Evolutionary conservation across 2,888 invertebrate species (phyloP).

Genomic region (Phyllotreta cruciferae): DNA sequence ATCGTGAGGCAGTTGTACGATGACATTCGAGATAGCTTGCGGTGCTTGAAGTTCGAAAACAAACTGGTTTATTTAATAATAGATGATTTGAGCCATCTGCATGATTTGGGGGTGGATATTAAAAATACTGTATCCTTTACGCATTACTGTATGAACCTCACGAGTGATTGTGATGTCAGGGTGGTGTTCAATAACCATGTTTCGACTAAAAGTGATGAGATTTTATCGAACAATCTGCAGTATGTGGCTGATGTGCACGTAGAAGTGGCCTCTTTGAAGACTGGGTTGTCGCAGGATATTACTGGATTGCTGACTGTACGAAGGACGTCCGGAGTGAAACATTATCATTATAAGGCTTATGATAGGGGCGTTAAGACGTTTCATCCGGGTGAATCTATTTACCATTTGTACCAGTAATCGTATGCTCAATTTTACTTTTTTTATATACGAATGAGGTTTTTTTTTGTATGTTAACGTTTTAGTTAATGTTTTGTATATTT

Average conservation of each 20-base stretch:
- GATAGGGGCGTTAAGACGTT: slow-evolving; percentile 79
- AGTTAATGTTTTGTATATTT: too few relatives aligned
- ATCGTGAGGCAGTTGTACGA: slow-evolving; percentile 62
- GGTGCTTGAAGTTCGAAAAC: slow-evolving; percentile 33
- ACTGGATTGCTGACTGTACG: slow-evolving; percentile 72
- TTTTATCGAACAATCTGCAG: slow-evolving; percentile 67
- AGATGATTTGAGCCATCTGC: slow-evolving; percentile 76
- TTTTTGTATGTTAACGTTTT: too few relatives aligned
- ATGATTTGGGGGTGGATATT: slow-evolving; percentile 68
- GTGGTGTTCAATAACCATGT: slow-evolving; percentile 68
- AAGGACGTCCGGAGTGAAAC: slow-evolving; percentile 60
- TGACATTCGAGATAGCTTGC: slow-evolving; percentile 52
- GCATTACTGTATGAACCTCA: slow-evolving; percentile 60
- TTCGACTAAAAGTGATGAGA: slow-evolving; percentile 65
- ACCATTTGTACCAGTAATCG: slow-evolving; percentile 49
- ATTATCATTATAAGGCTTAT: slow-evolving; percentile 73
- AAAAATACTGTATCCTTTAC: slow-evolving; percentile 64
- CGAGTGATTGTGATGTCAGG: slow-evolving; percentile 57
- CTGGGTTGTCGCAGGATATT: slow-evolving; percentile 76
- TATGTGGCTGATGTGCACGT: slow-evolving; percentile 71
- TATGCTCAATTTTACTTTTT: slow-evolving; percentile 1
- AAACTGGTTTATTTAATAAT: slow-evolving; percentile 64
- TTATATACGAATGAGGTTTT: background rate
- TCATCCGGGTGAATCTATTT: slow-evolving; percentile 68
- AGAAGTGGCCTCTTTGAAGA: slow-evolving; percentile 71